phyloP scores from a whole-genome alignment of 2,113 vertebrate genomes.

The Bungarus multicinctus region DNA sequence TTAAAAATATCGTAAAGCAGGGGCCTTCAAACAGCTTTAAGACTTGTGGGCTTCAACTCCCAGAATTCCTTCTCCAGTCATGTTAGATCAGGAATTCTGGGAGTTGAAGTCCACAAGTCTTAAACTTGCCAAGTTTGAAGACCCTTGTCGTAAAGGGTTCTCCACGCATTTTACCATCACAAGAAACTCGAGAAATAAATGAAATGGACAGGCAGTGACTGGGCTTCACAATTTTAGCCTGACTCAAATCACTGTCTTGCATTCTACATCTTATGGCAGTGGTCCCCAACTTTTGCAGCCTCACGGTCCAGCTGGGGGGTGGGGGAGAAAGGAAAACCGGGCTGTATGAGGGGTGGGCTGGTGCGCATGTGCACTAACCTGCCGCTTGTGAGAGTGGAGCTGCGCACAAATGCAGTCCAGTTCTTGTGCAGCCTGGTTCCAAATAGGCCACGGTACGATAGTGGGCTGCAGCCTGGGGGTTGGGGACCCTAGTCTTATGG shows the following conservation, averaged over 20 bases:
- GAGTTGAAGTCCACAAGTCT: too few relatives aligned
- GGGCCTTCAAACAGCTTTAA: too few relatives aligned
- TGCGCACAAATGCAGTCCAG: too few relatives aligned
- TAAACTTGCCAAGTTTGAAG: too few relatives aligned
- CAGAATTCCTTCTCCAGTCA: too few relatives aligned
- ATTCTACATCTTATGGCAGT: background rate
- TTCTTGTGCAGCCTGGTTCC: background rate
- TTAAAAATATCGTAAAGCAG: background rate
- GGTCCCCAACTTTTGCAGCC: background rate
- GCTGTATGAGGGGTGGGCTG: rapidly evolving
- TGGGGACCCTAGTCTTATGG: background rate
- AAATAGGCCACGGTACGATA: background rate
- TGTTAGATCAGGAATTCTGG: too few relatives aligned
- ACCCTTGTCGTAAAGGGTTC: background rate
- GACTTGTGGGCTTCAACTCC: too few relatives aligned
- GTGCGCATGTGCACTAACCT: background rate
- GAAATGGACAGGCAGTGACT: background rate
- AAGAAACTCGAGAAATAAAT: background rate
- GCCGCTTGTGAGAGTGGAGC: background rate
- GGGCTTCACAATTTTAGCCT: background rate
- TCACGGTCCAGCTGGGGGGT: background rate
- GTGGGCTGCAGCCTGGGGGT: too few relatives aligned
- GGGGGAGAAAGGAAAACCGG: background rate
- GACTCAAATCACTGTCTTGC: background rate
- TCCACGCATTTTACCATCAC: background rate